A percentile compares a stretch with the other conserved stretches of the same genome.
Conservation (phyloP, 2,888 invertebrate species). For the Beris morrisii region DNA sequence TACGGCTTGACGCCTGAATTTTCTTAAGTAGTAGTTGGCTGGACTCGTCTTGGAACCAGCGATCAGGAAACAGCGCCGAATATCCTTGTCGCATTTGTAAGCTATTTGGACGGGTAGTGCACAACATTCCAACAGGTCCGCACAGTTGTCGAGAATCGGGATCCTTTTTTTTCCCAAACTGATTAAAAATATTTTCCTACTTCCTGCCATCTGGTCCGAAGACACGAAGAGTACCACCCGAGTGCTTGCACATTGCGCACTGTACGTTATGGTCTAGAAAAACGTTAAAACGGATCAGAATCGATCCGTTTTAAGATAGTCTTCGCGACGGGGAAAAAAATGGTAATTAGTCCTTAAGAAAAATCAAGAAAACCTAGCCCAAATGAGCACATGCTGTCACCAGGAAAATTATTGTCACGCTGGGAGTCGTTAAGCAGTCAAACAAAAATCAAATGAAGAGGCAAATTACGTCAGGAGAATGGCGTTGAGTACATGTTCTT, state of each 20-base stretch:
- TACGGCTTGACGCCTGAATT: too few species aligned
- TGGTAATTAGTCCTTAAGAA: constrained; percentile 22
- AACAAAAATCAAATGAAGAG: not conserved
- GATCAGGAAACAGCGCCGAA: too few species aligned
- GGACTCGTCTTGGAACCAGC: too few species aligned
- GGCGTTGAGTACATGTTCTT: too few species aligned
- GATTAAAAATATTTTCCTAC: constrained; percentile 23
- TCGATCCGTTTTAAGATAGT: too few species aligned
- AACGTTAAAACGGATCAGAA: too few species aligned
- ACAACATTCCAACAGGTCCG: constrained; percentile 20
- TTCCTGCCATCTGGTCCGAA: constrained; percentile 24
- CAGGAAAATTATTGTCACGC: constrained; percentile 23
- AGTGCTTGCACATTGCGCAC: constrained; percentile 22
- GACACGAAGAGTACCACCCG: not conserved
- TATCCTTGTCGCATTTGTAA: too few species aligned
- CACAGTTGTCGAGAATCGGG: not conserved
- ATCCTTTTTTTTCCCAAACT: constrained; percentile 8
- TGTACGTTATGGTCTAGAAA: too few species aligned
- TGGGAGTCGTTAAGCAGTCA: constrained; percentile 10
- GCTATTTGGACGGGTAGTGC: too few species aligned
- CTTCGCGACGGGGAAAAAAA: not conserved
- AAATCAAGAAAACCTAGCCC: constrained; percentile 13
- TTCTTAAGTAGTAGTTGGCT: too few species aligned
- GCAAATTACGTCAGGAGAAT: too few species aligned
- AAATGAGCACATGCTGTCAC: constrained; percentile 25